phyloP scores from a whole-genome alignment of 2,797 vertebrate genomes.

The Cyclura pinguis region DNA sequence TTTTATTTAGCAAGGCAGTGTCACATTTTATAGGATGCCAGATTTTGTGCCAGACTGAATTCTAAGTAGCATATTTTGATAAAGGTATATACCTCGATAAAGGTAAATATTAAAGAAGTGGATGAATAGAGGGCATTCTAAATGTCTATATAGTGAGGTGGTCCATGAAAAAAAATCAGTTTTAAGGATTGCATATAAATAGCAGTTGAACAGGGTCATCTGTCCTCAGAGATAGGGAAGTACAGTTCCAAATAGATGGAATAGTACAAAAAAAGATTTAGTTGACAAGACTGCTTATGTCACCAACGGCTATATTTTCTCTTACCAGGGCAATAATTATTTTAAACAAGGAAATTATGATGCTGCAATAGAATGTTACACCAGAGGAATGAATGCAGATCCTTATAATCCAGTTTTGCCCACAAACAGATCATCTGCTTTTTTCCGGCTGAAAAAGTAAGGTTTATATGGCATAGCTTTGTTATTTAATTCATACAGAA shows the following conservation, averaged over 20 bases:
- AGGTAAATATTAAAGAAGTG: background rate
- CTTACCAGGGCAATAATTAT: slow-evolving; percentile 87
- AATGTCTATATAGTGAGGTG: background rate
- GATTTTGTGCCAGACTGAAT: background rate
- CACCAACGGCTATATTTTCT: background rate
- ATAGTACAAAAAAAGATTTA: background rate
- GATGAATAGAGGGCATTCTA: background rate
- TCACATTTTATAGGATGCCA: background rate
- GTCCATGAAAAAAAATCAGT: too few species aligned
- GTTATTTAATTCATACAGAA: background rate
- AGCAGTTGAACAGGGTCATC: background rate
- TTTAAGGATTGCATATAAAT: background rate
- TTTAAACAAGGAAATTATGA: slow-evolving; percentile 94
- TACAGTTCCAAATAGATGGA: background rate
- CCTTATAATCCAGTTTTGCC: slow-evolving; percentile 92
- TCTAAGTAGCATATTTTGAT: background rate
- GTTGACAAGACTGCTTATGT: background rate
- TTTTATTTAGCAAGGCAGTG: background rate
- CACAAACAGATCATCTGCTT: slow-evolving; percentile 92
- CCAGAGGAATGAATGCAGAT: slow-evolving; percentile 91
- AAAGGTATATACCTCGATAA: background rate
- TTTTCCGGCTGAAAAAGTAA: slow-evolving; percentile 94
- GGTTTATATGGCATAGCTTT: slow-evolving; percentile 28
- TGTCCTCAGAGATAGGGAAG: background rate
- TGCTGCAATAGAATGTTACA: slow-evolving; percentile 93